Percentiles rank a stretch among this genome's conserved stretches.
phyloP scores from a whole-genome alignment of 2,797 vertebrate species.

The Cheirogaleus major region DNA sequence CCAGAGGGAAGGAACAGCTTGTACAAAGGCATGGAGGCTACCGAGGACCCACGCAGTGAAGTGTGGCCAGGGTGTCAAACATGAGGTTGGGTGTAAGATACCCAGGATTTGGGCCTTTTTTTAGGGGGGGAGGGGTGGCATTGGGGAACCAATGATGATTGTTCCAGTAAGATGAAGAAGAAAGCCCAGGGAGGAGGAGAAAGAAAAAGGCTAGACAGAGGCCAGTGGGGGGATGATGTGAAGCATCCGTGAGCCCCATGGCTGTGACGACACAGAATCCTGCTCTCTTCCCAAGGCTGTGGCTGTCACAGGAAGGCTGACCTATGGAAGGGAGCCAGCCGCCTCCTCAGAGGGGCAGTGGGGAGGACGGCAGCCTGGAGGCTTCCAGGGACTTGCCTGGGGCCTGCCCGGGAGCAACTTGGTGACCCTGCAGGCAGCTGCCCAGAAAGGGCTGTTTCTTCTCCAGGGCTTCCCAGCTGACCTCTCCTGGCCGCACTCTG shows the following conservation, averaged over 20 bases:
- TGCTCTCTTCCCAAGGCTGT: neutral
- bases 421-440: neutral
- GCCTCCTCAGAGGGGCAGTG: neutral
- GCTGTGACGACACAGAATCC: neutral
- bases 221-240: accelerated
- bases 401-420: neutral
- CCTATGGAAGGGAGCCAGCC: neutral
- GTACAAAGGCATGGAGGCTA: neutral
- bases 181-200: neutral
- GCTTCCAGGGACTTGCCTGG: neutral
- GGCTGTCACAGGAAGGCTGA: neutral
- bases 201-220: neutral
- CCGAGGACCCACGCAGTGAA: accelerated
- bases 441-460: neutral
- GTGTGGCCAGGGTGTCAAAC: too few species aligned
- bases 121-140: accelerated
- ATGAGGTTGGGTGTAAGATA: accelerated
- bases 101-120: neutral
- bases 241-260: too few species aligned
- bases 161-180: neutral
- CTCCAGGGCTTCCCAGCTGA: neutral
- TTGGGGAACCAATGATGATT: neutral
- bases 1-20: neutral
- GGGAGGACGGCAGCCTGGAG: neutral
- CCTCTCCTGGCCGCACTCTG: neutral